Evolutionary conservation across 2,797 vertebrate genomes (phyloP), one percentile per base, ranked within the genome.

Genomic region (Leptodactylus fallax): DNA sequence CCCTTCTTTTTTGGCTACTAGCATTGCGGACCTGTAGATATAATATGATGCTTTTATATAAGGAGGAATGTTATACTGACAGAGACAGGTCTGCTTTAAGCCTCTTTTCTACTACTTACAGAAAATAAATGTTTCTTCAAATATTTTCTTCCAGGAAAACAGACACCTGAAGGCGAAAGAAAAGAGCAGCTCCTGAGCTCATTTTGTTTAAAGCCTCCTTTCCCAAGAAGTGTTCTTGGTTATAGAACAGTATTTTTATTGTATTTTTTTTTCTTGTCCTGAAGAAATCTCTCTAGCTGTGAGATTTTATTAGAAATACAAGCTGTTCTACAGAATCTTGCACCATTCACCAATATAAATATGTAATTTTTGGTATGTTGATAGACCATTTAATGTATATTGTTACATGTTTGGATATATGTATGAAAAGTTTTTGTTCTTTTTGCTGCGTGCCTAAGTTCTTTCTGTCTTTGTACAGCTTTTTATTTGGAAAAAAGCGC

Each of bases 151-250:
- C 79, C 91, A 95, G 92, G 93, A 94, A 92, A 94, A 92, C 94
- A 94, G 94, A 95, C 93, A 89, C 90, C 92, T 95, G 90, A 95
- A 95, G 85, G 88, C 92, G 49, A 94, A 94, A 92, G 95, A 95
- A 90, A 94, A 95, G 92, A 95, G 90, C 90, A 81, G 21, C 56
- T 85, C 83, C n/a, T 88, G 71, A 81, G 78, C 23, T 16, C 27
- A 23, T n/a, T 25, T 51, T 17, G 13, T 65, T n/a, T 3, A 45
- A 53, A 6, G 7, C 72, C 21, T 78, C 58, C 72, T 77, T 23
- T 23, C 16, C 56, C 21, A 45, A 80, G 36, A 60, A 45, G 21
- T 10, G 13, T 74, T n/a, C 65, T 45, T 7, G 12, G 25, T 76
- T 71, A 47, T 36, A 79, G 72, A 87, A 76, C 81, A 87, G 81